Percentiles rank a stretch among this genome's conserved stretches.
Evolutionary conservation across 1,140 invertebrate species (phyloP).

Genomic region (Periplaneta americana): DNA sequence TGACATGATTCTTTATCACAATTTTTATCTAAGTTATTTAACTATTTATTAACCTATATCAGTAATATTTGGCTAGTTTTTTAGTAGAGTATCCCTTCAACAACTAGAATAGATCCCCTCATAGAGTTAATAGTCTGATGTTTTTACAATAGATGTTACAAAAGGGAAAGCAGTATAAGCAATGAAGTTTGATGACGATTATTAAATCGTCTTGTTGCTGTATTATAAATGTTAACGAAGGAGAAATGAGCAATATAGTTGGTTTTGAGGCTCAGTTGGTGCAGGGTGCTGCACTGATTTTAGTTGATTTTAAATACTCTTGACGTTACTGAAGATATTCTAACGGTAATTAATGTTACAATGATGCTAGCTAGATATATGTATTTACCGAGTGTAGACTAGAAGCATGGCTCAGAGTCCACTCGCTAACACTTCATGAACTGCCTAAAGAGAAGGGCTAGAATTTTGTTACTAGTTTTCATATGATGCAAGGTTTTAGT

Average conservation of each 20-base stretch:
- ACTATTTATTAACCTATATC: slow-evolving; percentile 4
- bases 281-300: neutral
- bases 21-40: neutral
- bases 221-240: neutral
- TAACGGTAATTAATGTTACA: neutral
- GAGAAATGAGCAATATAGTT: neutral
- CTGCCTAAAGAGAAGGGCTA: neutral
- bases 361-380: neutral
- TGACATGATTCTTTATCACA: slow-evolving; percentile 3
- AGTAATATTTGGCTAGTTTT: neutral
- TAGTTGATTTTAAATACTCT: neutral
- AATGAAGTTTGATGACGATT: neutral
- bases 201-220: neutral
- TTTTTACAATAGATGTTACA: neutral
- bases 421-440: neutral
- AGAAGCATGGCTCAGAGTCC: neutral
- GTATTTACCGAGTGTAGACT: neutral
- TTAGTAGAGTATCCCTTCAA: neutral
- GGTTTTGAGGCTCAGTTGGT: neutral
- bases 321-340: neutral
- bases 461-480: neutral
- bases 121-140: neutral
- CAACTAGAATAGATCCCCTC: neutral
- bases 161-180: neutral
- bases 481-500: neutral